Base-by-base conservation (phyloP, 2,888 invertebrate species). In the Nephrocerus scutellatus region DNA sequence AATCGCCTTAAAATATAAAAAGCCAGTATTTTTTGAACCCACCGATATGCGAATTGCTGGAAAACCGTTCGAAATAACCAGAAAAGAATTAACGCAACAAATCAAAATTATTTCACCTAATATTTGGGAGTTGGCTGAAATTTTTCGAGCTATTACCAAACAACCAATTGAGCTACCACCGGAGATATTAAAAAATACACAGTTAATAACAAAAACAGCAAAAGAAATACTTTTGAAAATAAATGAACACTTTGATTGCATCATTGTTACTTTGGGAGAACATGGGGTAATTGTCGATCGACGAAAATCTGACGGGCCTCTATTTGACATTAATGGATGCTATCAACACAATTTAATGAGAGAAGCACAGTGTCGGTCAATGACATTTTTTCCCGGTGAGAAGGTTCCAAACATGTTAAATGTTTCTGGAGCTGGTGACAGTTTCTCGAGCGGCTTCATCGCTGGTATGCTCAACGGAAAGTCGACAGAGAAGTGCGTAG, bases 1-100 rank as follows among this genome's bases (percentile, higher is more conserved):
- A 40, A 57, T 83, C 12, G 84, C 87, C 29, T 54, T 68, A 8
- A 59, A 72, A 28, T 62, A 77, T 42, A 57, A 74, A 23, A 76
- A 82, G 56, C 85, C 89, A 82, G 90, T 90, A 6, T 88, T 89
- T 73, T 92, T 82, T 62, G 93, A 93, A 62, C 90, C 92, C 2
- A 91, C 92, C 0, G 92, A 92, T 56, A 70, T 80, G 54, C 73
- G 77, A 49, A 84, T 85, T 59, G 84, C 87, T 1, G 63, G 68
- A 0, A 88, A 84, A 64, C 79, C 84, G 16, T 82, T 89, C 46
- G 54, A 65, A 2, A 43, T 65, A n/a, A 28, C 49, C 0, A n/a
- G n/a, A n/a, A 13, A 23, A 3, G 35, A 49, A 3, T 46, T 65
- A 0, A 57, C 58, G 0, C 48, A 54, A 6, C 48, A 58, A 41